Evolutionary conservation across 1,140 invertebrate species (phyloP).

Genomic region (Anoplophora glabripennis): DNA sequence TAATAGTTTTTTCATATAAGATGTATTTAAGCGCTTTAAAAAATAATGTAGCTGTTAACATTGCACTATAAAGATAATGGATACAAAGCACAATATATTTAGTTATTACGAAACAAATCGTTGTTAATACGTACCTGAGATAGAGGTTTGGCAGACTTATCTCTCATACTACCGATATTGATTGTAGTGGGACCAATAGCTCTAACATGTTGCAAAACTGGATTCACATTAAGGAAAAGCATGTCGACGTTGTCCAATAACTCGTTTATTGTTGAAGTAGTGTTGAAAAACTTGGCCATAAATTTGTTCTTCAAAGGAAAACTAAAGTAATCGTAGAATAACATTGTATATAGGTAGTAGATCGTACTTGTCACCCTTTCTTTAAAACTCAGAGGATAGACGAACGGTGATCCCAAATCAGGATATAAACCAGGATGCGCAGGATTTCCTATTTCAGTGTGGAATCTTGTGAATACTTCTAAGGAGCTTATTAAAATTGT

Average conservation of each 20-base stretch:
- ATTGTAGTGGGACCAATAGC: constrained; percentile 51
- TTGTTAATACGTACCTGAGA: no score
- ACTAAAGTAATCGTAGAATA: neutral
- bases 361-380: constrained; percentile 18
- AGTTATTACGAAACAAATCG: no score
- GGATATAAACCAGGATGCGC: constrained; percentile 6
- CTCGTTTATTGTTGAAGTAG: constrained; percentile 12
- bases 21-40: no score
- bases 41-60: no score
- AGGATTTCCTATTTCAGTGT: constrained; percentile 19
- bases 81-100: no score
- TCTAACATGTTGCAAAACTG: constrained; percentile 45
- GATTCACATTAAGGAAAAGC: no score
- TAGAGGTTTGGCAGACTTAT: no score
- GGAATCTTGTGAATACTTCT: constrained; percentile 34
- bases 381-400: constrained; percentile 7
- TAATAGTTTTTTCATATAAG: no score
- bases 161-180: constrained; percentile 41
- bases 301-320: no score
- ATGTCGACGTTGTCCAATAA: constrained; percentile 53
- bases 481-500: constrained; percentile 45
- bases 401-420: constrained; percentile 1
- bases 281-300: no score
- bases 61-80: no score
- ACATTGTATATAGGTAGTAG: constrained; percentile 1